Base-by-base conservation (phyloP, 2,888 invertebrate genomes). In the Trichacis sp. region DNA sequence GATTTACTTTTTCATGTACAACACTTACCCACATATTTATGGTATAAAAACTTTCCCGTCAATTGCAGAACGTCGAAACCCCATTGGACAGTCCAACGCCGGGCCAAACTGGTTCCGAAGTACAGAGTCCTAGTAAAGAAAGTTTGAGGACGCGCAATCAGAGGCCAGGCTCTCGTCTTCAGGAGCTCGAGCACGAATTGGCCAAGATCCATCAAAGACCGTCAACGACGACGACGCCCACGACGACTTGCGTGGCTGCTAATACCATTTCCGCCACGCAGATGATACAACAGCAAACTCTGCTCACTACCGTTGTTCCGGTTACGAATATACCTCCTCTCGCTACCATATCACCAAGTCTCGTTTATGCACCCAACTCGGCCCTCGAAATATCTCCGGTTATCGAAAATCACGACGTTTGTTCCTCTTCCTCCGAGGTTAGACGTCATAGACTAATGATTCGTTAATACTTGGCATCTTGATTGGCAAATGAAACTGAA, bases 121-220 rank as follows among this genome's bases (percentile, higher is more conserved):
- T 78, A 54, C 73, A 76, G 74, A 83, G 83, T 50, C 83, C 83
- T 0, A 83, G 80, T 33, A 83, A 82, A 59, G 83, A 83, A 38
- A 81, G 68, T 50, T 69, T 75, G 19, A 83, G 81, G 49, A 58
- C 76, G 19, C 74, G 80, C 45, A 45, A 66, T 4, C 81, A 78
- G 47, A 75, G 80, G 20, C 79, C 82, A 0, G 79, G 80, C 14
- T 82, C 82, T n/a, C 78, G 83, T 4, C 71, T 83, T 1, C 82
- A 83, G 45, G 83, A 84, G 48, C 69, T 84, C 19, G 83, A 82
- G 49, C 80, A 85, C 64, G 85, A 86, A 63, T 75, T 86, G 15
- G 83, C 85, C 1, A 86, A 86, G 67, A 85, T 86, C 66, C 85
- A 85, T 74, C 85, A 81, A 14, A 80, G 81, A 64, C 61, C 76